Evolutionary conservation across 2,113 vertebrate species (phyloP).

Genomic region (Pachypanchax playfairii): DNA sequence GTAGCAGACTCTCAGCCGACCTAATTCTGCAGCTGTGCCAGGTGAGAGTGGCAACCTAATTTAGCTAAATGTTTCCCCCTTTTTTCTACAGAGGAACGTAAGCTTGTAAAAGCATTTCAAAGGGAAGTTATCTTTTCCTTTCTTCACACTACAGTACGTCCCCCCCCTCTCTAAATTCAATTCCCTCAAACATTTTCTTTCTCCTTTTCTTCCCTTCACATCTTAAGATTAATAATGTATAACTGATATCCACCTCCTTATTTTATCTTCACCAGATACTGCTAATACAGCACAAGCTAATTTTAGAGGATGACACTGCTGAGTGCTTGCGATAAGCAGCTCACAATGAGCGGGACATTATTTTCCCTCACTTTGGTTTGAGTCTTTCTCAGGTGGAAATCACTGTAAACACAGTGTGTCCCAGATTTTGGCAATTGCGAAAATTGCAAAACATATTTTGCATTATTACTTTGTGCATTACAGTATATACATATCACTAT

Average conservation of each 20-base stretch:
- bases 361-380: constrained; percentile 59
- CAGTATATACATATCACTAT: not conserved
- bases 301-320: constrained; percentile 76
- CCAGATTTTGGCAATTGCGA: constrained; percentile 58
- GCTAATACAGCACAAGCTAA: constrained; percentile 75
- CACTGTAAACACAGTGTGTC: constrained; percentile 54
- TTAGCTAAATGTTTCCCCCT: constrained; percentile 44
- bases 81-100: constrained; percentile 9
- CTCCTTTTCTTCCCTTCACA: constrained; percentile 35
- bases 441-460: constrained; percentile 48
- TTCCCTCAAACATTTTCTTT: constrained; percentile 11
- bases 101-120: constrained; percentile 49
- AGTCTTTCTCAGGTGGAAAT: constrained; percentile 66
- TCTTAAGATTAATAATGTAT: constrained; percentile 72
- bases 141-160: constrained; percentile 27
- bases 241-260: constrained; percentile 53
- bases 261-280: constrained; percentile 72
- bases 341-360: constrained; percentile 65
- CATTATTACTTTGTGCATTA: constrained; percentile 36
- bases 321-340: constrained; percentile 70
- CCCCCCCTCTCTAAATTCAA: constrained; percentile 17
- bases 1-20: constrained; percentile 29
- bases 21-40: constrained; percentile 47
- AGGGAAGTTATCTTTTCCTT: constrained; percentile 49
- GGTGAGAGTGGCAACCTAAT: constrained; percentile 61